These are phyloP conservation scores for Chlorops oryzae DNA, from an alignment of 1,140 invertebrate species.

Conservation along the genomic window DNA sequence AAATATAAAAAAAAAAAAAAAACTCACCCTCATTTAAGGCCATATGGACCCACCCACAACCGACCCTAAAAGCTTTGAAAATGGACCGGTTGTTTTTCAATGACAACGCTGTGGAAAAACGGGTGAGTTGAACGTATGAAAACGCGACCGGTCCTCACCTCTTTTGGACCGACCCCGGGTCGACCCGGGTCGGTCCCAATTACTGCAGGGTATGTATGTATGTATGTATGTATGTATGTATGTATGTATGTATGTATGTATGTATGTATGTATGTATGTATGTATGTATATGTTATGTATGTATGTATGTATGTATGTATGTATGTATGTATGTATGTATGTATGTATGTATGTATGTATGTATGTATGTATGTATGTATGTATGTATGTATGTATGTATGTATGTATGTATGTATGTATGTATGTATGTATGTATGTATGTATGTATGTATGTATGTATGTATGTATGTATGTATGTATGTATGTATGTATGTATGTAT, in stretches of 20 bases:
- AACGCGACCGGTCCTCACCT: no score
- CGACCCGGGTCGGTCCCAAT: no score
- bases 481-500: not conserved
- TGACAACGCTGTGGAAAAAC: no score
- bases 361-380: conserved; percentile 1
- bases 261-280: not conserved
- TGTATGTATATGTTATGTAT: no score
- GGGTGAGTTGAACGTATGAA: no score
- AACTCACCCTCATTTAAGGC: no score
- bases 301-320: not conserved
- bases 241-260: conserved; percentile 1
- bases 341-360: conserved; percentile 1
- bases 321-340: not conserved
- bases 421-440: conserved; percentile 1
- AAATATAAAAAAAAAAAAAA: no score
- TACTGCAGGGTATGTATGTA: no score
- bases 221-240: not conserved
- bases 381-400: conserved; percentile 1
- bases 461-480: not conserved
- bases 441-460: not conserved
- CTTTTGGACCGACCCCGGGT: no score
- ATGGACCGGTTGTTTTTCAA: no score
- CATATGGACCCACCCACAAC: no score
- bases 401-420: conserved; percentile 1
- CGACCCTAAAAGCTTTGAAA: no score